phyloP scores from a whole-genome alignment of 2,113 vertebrate species.

The Chloropsis cyanopogon region DNA sequence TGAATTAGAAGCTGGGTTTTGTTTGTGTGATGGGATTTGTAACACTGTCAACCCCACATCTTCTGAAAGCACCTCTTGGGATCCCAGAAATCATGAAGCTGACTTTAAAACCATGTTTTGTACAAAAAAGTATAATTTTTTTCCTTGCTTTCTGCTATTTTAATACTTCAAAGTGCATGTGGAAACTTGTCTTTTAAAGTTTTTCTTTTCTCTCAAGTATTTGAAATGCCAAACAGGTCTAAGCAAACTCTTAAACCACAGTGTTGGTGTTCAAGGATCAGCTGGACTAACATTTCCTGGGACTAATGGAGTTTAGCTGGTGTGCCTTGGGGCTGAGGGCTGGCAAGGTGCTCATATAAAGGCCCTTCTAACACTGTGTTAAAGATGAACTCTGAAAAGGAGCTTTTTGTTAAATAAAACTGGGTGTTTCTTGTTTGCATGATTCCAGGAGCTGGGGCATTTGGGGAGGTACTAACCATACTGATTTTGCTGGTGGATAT shows the following conservation, averaged over 20 bases:
- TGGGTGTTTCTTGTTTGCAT: not conserved
- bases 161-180: not conserved
- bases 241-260: not conserved
- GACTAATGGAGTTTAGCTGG: not conserved
- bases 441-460: not conserved
- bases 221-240: not conserved
- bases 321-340: not conserved
- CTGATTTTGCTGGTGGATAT: not conserved
- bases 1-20: not conserved
- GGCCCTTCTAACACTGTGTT: not conserved
- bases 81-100: not conserved
- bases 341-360: not conserved
- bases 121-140: not conserved
- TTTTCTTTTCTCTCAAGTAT: not conserved
- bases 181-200: not conserved
- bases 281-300: not conserved
- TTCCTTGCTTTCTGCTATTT: not conserved
- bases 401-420: not conserved
- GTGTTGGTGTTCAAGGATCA: not conserved
- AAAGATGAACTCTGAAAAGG: not conserved
- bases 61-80: not conserved
- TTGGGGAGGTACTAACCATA: not conserved
- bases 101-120: not conserved
- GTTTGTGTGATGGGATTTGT: not conserved
- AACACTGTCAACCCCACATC: accelerated